Evolutionary conservation across 1,140 invertebrate species (phyloP).

Genomic region (Apocrypta bakeri): DNA sequence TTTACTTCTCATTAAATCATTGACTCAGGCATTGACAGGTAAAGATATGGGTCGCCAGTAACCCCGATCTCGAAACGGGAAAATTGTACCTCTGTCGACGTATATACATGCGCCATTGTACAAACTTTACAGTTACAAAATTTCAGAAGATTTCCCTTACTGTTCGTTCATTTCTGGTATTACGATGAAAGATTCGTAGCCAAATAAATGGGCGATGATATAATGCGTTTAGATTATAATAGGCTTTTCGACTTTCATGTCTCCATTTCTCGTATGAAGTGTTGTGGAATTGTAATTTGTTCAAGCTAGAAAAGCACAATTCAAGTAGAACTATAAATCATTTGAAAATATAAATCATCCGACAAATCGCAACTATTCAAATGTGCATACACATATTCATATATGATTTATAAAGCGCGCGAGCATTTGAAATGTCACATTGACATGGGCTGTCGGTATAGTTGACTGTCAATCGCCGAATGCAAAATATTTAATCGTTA

Average conservation of each 20-base stretch:
- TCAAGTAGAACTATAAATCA: not conserved
- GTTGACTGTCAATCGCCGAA: no score
- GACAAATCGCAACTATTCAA: not conserved
- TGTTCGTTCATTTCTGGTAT: not conserved
- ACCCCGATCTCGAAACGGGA: not conserved
- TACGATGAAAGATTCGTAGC: not conserved
- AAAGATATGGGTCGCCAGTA: not conserved
- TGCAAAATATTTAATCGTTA: no score
- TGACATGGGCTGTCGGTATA: no score
- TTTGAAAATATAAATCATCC: not conserved
- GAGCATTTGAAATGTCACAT: no score
- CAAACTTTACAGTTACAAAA: no score
- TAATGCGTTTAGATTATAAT: not conserved
- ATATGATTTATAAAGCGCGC: no score
- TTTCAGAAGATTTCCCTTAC: no score
- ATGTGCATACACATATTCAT: not conserved
- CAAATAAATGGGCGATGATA: not conserved
- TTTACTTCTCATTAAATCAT: constrained; percentile 36
- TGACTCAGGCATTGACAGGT: constrained; percentile 14
- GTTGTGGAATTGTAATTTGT: not conserved
- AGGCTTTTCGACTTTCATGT: no score
- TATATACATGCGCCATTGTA: no score
- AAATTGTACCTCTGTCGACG: no score
- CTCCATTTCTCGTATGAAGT: no score
- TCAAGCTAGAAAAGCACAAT: not conserved